phyloP scores from a whole-genome alignment of 2,797 vertebrate genomes.

The Hyperoplus immaculatus region DNA sequence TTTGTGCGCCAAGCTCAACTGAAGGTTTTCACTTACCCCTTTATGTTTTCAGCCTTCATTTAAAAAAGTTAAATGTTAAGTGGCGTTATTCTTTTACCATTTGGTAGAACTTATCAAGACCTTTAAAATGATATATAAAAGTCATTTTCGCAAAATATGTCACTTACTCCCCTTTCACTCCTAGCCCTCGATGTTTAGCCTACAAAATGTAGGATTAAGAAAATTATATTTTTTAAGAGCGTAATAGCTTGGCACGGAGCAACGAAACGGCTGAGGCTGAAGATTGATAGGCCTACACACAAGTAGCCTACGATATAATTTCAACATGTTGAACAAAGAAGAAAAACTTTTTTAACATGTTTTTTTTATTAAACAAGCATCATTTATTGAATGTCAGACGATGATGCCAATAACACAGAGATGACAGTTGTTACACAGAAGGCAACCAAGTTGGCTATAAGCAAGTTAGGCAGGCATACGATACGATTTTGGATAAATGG shows the following conservation, averaged over 20 bases:
- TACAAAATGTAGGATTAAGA: too few relatives aligned
- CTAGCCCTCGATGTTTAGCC: too few relatives aligned
- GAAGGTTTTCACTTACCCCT: too few relatives aligned
- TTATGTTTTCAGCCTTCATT: too few relatives aligned
- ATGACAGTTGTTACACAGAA: conserved; percentile 55
- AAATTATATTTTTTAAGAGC: too few relatives aligned
- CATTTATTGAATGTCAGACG: conserved; percentile 72
- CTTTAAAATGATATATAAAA: too few relatives aligned
- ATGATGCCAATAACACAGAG: conserved; percentile 61
- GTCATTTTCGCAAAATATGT: too few relatives aligned
- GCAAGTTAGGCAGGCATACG: conserved; percentile 50
- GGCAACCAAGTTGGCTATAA: conserved; percentile 31
- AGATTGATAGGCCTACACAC: background rate
- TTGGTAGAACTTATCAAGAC: too few relatives aligned
- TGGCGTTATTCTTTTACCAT: too few relatives aligned
- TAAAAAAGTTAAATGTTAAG: too few relatives aligned
- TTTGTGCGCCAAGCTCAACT: too few relatives aligned
- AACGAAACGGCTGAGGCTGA: background rate
- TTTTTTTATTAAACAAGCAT: conserved; percentile 83
- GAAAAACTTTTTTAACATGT: conserved; percentile 46
- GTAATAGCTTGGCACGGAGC: background rate
- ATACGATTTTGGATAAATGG: conserved; percentile 35
- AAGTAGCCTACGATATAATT: conserved; percentile 27
- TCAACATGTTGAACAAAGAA: conserved; percentile 46
- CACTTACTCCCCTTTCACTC: too few relatives aligned